Conservation (phyloP, 2,888 invertebrate genomes). For the Drosophila formosana region DNA sequence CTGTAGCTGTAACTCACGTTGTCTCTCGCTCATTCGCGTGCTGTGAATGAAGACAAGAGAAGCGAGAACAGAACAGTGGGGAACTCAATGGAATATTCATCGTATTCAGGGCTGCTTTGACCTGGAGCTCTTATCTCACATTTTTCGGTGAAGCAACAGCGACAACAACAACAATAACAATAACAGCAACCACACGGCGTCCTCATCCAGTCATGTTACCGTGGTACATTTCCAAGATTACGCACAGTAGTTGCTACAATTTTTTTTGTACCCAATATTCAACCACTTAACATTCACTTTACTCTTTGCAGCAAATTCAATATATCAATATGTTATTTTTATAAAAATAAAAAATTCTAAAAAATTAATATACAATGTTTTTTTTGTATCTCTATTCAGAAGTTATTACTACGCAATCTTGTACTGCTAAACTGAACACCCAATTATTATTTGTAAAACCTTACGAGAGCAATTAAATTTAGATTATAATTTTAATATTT, state of each 20-base stretch:
- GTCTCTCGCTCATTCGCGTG: constrained; percentile 19
- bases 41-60: constrained; percentile 16
- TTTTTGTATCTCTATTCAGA: too few relatives aligned
- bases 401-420: too few relatives aligned
- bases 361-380: too few relatives aligned
- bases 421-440: too few relatives aligned
- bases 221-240: constrained; percentile 40
- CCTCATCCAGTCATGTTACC: constrained; percentile 36
- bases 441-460: too few relatives aligned
- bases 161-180: neutral
- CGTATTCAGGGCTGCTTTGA: constrained; percentile 15
- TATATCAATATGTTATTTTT: too few relatives aligned
- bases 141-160: constrained; percentile 21
- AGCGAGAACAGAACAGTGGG: constrained; percentile 9
- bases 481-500: too few relatives aligned
- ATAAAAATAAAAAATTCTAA: too few relatives aligned
- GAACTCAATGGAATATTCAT: neutral
- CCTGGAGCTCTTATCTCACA: constrained; percentile 42
- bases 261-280: neutral
- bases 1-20: constrained; percentile 14
- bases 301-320: neutral
- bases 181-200: constrained; percentile 16
- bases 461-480: too few relatives aligned
- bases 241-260: constrained; percentile 38
- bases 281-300: neutral